These are phyloP conservation scores for Cottoperca gobio DNA, from an alignment of 2,797 vertebrate genomes.

Conservation along the genomic window DNA sequence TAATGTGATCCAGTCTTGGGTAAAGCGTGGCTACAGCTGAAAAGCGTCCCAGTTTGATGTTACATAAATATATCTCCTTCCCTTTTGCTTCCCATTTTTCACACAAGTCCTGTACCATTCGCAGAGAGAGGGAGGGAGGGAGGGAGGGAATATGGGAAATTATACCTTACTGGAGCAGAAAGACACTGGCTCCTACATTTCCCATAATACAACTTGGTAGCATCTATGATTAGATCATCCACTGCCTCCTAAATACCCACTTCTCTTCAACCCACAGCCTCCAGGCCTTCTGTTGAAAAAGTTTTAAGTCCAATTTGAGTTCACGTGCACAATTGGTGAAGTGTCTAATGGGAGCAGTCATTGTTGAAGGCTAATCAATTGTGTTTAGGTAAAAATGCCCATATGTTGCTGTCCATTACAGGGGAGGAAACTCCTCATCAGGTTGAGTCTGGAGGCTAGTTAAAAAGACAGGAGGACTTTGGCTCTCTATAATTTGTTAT, in stretches of 20 bases:
- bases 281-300: not conserved
- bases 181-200: not conserved
- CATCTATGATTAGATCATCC: not conserved
- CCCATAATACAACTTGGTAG: not conserved
- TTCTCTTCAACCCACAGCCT: not conserved
- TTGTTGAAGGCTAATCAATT: not conserved
- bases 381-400: not conserved
- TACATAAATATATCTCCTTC: conserved; percentile 30
- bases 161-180: no score
- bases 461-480: conserved; percentile 25
- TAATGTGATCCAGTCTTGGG: conserved; percentile 44
- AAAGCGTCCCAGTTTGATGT: conserved; percentile 45
- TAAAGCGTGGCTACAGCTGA: conserved; percentile 26
- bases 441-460: not conserved
- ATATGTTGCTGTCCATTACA: not conserved
- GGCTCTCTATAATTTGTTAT: conserved; percentile 68
- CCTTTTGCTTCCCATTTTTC: not conserved
- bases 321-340: not conserved
- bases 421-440: not conserved
- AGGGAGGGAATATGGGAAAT: no score
- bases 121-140: conserved; percentile 3
- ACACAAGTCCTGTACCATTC: conserved; percentile 3
- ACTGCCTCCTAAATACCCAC: not conserved
- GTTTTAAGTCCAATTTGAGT: not conserved
- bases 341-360: not conserved